Base-by-base conservation (phyloP, 2,888 invertebrate genomes). In the Cataglyphis cursor region DNA sequence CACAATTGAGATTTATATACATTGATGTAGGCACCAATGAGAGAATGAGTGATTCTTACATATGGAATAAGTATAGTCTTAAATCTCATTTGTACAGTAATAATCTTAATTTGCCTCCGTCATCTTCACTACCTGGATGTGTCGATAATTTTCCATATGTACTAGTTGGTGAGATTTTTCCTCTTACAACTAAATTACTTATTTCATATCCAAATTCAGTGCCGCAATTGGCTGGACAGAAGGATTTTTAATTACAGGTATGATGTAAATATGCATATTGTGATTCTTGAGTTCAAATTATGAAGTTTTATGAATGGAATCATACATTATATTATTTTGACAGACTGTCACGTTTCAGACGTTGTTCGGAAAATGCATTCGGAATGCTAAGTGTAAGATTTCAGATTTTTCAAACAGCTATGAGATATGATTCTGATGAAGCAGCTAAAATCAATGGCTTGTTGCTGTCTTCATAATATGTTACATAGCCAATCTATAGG, bases 341-440 rank as follows among this genome's bases (percentile, higher is more conserved):
- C 31, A 62, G 61, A 62, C n/a, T 62, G 9, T 62, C 61, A 62
- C 31, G 35, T 35, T 35, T 35, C 9, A 62, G 61, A 3, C 35
- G 35, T 18, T 62, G 61, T 62, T 31, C 31, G 2, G n/a, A 62
- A 62, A 62, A 62, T 62, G 18, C 35, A 62, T 62, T 62, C 15
- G 61, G 35, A 8, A 5, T 35, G 3, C 9, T 62, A n/a, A 35
- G 61, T 35, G 35, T 35, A 35, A 31, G 61, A 1, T 62, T 62
- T 62, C 62, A 62, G 28, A 35, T 62, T n/a, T 62, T 62, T 62
- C 31, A 8, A n/a, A 28, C 62, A 62, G 9, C 35, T 62, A 62
- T 62, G 62, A 35, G 62, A 62, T 62, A 62, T 1, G 35, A 62
- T 1, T n/a, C 9, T 35, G 62, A 62, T 35, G n/a, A 62, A 3